Evolutionary conservation across 2,888 invertebrate genomes (phyloP), one percentile per base, ranked within the genome.

Genomic region (Pardosa pseudoannulata): DNA sequence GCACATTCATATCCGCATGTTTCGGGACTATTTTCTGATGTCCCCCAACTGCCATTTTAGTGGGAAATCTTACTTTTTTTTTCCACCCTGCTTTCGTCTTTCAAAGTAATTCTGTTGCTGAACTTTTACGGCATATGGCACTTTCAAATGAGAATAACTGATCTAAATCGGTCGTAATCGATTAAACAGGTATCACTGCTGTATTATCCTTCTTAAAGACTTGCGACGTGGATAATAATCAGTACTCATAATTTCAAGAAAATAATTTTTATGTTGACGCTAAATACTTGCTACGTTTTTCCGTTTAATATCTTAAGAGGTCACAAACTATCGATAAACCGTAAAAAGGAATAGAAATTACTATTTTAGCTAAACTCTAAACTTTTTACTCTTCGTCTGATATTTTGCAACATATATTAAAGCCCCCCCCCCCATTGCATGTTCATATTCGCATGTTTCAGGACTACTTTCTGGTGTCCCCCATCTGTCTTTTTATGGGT

Each of bases 1-100:
- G 67, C 83, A 76, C 83, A 85, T 85, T 85, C 85, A 85, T 85
- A 85, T 73, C 85, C 85, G 72, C 71, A 79, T 86, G 86, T 86
- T 79, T 62, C 67, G 72, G 83, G 75, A 76, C 82, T 83, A 83
- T 78, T 83, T 78, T 78, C 83, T 78, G 73, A 78, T 78, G 78
- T 79, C 78, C 78, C 82, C 72, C 46, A 71, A 83, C 82, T 76
- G 82, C 64, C 76, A 83, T 46, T 76, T 56, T 46, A 78, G 72
- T 78, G 72, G 27, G 76, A 65, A 71, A 85, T 36, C 65, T 62
- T 31, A 2, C 7, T 31, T 29, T 72, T 72, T 79, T 70, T 71
- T 79, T n/a, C 29, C n/a, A 3, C 19, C 5, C 23, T 19, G 29
- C 19, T 46, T 46, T 67, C 46, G 27, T 76, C 46, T 67, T 41